Evolutionary conservation across 35 echinoderm and acorn worm genomes (phyloP).

Genomic region (Heliocidaris tuberculata): DNA sequence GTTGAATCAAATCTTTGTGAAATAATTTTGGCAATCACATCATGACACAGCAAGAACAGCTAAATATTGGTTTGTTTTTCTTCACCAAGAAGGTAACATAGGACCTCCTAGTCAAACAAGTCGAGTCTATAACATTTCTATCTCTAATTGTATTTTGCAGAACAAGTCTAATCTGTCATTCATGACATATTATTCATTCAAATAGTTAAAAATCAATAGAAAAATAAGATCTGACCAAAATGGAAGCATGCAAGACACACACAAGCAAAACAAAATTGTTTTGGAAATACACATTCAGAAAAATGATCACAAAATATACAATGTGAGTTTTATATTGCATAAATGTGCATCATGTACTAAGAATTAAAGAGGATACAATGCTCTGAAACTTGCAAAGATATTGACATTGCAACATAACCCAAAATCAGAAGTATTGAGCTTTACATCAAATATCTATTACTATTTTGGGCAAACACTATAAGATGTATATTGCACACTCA

Average conservation of each 20-base stretch:
- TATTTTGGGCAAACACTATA: too few species aligned
- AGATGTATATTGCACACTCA: too few species aligned
- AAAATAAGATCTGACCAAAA: neutral
- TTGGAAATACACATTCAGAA: neutral
- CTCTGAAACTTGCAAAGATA: neutral
- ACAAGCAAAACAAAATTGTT: neutral
- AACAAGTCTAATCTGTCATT: too few species aligned
- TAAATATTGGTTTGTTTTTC: neutral
- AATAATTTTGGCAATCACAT: neutral
- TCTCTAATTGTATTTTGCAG: neutral
- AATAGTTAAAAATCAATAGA: neutral
- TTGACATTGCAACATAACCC: neutral
- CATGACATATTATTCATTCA: neutral
- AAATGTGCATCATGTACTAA: neutral
- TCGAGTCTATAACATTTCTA: neutral
- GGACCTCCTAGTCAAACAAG: neutral
- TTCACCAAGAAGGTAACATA: neutral
- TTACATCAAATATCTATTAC: too few species aligned
- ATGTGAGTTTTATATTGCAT: neutral
- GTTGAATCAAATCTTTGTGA: neutral
- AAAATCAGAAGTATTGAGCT: neutral
- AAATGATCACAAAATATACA: neutral
- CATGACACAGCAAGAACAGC: neutral
- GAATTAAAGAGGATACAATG: neutral
- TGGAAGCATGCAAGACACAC: neutral